These are phyloP conservation scores for Drosophila prostipennis DNA, from an alignment of 2,888 invertebrate genomes.

Conservation along the genomic window DNA sequence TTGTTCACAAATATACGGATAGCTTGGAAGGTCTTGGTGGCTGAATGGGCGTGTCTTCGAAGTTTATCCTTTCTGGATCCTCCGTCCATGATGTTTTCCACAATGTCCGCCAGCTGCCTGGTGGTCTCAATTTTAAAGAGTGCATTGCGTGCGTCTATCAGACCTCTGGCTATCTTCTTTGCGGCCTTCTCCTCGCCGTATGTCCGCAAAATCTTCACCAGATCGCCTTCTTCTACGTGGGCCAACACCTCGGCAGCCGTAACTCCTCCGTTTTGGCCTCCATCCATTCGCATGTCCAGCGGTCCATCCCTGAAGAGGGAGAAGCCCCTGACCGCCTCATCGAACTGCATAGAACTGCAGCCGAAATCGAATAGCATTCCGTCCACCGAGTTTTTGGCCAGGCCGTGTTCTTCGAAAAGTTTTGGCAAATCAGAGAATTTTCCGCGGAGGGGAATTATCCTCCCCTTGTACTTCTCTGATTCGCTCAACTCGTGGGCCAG, in stretches of 20 bases:
- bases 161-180: constrained; percentile 93
- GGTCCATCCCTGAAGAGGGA: constrained; percentile 93
- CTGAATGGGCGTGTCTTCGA: constrained; percentile 90
- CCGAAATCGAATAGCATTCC: constrained; percentile 97
- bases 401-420: constrained; percentile 86
- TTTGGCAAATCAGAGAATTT: constrained; percentile 93
- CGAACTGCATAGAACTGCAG: constrained; percentile 98
- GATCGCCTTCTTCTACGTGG: constrained; percentile 90
- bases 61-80: constrained; percentile 89
- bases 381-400: constrained; percentile 90
- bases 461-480: constrained; percentile 87
- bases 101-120: constrained; percentile 90
- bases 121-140: constrained; percentile 92
- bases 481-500: constrained; percentile 87
- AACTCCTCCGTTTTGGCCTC: constrained; percentile 88
- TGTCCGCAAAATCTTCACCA: constrained; percentile 92
- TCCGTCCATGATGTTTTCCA: constrained; percentile 87
- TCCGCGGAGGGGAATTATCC: constrained; percentile 92
- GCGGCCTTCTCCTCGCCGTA: constrained; percentile 97
- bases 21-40: constrained; percentile 97
- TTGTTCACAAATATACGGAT: constrained; percentile 97
- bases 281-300: constrained; percentile 98
- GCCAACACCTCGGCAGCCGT: constrained; percentile 95
- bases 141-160: constrained; percentile 92
- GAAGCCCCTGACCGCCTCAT: constrained; percentile 92